Base-by-base conservation (phyloP, 1,140 invertebrate species). In the Drosophila sucinea region DNA sequence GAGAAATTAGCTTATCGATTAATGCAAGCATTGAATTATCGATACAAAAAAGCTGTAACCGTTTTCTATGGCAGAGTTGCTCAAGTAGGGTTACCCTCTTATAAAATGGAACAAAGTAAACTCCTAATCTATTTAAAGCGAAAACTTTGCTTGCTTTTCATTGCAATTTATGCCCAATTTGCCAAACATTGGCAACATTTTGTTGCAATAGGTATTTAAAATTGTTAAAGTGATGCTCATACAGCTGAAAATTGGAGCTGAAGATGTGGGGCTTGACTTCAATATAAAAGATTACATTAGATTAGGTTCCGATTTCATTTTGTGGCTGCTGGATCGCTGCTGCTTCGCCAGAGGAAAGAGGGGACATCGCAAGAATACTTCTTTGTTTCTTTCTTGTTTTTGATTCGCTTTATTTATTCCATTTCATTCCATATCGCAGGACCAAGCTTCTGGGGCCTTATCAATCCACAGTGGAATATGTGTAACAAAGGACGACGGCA, bases 401-500 rank as follows among this genome's bases (percentile, higher is more conserved):
- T 33, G 77, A 73, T 51, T n/a, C 35, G 40, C 10, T 93, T 94
- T 63, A n/a, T 44, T 44, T 3, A 38, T 38, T 38, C 11, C 35
- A 38, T 38, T 38, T 38, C 3, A 51, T 41, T 70, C 57, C 55
- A 57, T 65, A 54, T 70, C 67, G n/a, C 94, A 99, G 98, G 98
- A 93, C 97, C 98, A 40, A 96, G 96, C 62, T 99, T 98, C 93
- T 99, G 98, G 98, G 98, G 98, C 47, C 94, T 98, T 66, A 97
- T 99, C 91, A 98, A 99, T 94, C 97, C 97, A 0, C 97, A 98
- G 91, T 99, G 98, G 98, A 96, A 95, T 85, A 95, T 99, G 93
- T 99, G 98, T 93, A 97, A 95, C 86, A 97, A 97, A 92, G 98
- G 98, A 25, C 94, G 96, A 64, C 94, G 97, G 67, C 98, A 99